A percentile compares a stretch with the other conserved stretches of the same genome.
These are phyloP conservation scores for Falco novaeseelandiae DNA, from an alignment of 2,797 vertebrate species.

Conservation along the genomic window DNA sequence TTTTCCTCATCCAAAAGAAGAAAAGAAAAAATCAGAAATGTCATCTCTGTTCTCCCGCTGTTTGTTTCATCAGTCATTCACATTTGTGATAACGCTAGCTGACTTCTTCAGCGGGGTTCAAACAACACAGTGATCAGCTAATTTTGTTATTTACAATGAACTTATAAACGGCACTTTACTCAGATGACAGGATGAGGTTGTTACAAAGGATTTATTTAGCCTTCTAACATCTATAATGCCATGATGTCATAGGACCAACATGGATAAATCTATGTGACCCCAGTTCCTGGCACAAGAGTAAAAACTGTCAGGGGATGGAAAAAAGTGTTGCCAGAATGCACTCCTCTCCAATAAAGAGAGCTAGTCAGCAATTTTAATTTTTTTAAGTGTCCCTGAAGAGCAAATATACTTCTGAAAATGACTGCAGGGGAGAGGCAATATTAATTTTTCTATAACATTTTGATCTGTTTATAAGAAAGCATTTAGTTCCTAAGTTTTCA, in stretches of 20 bases:
- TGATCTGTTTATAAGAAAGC: neutral
- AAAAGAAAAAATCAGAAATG: neutral
- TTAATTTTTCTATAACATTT: neutral
- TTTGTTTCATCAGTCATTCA: neutral
- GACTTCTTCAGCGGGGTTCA: neutral
- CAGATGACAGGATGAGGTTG: neutral
- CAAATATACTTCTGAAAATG: neutral
- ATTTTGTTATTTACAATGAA: neutral
- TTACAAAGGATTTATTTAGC: conserved; percentile 2
- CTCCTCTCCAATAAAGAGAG: neutral
- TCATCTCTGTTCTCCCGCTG: neutral
- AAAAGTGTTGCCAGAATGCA: neutral
- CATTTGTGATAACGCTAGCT: neutral
- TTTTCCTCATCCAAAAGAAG: neutral
- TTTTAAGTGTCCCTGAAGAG: neutral
- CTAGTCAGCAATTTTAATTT: neutral
- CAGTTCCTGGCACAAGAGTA: neutral
- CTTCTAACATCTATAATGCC: neutral
- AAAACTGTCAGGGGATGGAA: neutral
- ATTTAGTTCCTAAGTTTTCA: neutral
- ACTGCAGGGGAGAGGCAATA: neutral
- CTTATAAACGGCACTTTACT: neutral
- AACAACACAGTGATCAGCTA: neutral
- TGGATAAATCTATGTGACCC: neutral
- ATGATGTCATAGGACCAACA: neutral